Conservation (phyloP, 2,113 vertebrate genomes). For the Ciconia boyciana region DNA sequence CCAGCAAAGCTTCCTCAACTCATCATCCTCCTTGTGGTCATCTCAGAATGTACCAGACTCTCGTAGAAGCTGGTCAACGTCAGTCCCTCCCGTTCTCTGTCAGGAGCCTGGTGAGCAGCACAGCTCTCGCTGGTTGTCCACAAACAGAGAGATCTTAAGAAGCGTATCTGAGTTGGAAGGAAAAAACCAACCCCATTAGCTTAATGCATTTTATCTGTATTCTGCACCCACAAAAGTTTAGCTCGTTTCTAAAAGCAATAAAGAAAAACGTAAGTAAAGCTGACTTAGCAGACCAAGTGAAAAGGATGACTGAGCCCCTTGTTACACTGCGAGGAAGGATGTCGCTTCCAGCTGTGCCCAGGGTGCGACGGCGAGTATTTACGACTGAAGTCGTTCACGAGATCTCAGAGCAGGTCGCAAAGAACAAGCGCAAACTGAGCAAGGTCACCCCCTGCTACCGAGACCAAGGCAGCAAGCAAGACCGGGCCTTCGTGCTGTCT, state of each 20-base stretch:
- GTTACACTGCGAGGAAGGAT: fast-evolving
- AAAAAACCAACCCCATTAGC: background rate
- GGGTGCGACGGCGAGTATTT: fast-evolving
- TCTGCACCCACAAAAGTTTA: background rate
- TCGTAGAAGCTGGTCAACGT: fast-evolving
- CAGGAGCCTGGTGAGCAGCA: background rate
- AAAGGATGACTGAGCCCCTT: fast-evolving
- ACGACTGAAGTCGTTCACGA: fast-evolving
- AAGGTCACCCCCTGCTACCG: background rate
- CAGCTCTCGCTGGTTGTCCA: slow-evolving; percentile 64
- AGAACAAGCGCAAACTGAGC: fast-evolving
- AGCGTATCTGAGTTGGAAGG: slow-evolving; percentile 75
- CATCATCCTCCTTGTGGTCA: background rate
- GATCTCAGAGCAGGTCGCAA: background rate
- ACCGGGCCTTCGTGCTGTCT: fast-evolving
- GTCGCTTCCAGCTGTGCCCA: background rate
- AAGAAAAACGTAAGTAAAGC: fast-evolving
- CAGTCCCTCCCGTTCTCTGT: background rate
- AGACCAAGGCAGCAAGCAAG: background rate
- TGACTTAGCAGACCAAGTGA: background rate
- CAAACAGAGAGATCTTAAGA: slow-evolving; percentile 82
- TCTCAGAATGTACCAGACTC: fast-evolving
- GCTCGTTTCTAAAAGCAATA: background rate
- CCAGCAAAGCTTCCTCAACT: background rate
- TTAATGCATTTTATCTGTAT: background rate